Evolutionary conservation across 2,797 vertebrate genomes (phyloP).

Genomic region (Tragelaphus oryx): DNA sequence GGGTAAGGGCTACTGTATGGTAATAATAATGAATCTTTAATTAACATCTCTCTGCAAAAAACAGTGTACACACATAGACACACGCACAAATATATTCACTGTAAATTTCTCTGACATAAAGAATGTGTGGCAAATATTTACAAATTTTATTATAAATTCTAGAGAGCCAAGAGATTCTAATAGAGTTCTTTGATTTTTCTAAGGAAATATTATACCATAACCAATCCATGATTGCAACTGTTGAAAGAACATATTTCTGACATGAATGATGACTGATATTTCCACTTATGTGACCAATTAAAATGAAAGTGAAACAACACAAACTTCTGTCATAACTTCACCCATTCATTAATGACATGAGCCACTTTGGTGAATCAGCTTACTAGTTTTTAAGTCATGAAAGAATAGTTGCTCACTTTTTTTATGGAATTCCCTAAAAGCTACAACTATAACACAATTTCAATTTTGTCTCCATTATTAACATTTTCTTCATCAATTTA

Average conservation of each 20-base stretch:
- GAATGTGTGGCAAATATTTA: neutral
- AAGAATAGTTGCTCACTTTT: neutral
- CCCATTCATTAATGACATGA: neutral
- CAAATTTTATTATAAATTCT: neutral
- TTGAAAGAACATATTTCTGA: neutral
- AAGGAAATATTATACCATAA: neutral
- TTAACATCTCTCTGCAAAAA: neutral
- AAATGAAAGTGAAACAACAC: neutral
- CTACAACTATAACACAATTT: neutral
- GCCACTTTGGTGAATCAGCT: neutral
- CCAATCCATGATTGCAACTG: neutral
- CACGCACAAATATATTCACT: neutral
- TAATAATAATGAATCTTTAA: neutral
- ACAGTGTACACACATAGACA: neutral
- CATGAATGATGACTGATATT: neutral
- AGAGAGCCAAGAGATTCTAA: neutral
- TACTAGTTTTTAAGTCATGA: neutral
- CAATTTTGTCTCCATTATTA: neutral
- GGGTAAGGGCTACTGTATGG: neutral
- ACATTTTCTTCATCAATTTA: neutral
- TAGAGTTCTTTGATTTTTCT: neutral
- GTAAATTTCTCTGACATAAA: neutral
- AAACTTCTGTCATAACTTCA: neutral
- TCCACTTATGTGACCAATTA: neutral
- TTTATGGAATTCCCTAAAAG: neutral